These are phyloP conservation scores for Thunnus thynnus DNA, from an alignment of 2,113 vertebrate genomes.

Conservation along the genomic window DNA sequence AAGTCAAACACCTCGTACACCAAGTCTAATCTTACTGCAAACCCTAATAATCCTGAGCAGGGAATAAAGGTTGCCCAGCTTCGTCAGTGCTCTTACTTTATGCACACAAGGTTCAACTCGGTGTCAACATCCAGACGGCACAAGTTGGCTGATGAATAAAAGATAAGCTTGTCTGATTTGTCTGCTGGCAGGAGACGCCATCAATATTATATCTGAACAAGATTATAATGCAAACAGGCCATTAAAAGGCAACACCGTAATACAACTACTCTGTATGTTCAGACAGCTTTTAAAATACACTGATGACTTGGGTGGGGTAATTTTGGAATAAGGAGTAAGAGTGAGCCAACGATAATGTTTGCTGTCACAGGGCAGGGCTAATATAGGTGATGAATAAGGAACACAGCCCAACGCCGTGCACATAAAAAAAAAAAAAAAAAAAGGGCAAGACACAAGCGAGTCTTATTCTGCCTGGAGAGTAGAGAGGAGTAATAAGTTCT, in stretches of 20 bases:
- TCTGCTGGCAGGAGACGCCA: constrained; percentile 41
- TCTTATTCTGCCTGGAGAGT: constrained; percentile 15
- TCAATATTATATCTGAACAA: constrained; percentile 57
- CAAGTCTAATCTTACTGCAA: not conserved
- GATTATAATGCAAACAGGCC: constrained; percentile 41
- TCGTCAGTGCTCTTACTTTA: not conserved
- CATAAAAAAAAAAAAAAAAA: not conserved
- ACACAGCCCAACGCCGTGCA: not conserved
- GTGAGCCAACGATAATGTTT: constrained; percentile 38
- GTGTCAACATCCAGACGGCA: constrained; percentile 63
- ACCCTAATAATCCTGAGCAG: not conserved
- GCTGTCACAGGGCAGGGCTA: constrained; percentile 25
- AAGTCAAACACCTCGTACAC: not conserved
- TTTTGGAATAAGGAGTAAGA: not conserved
- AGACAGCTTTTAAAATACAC: not conserved
- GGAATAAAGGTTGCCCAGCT: constrained; percentile 11
- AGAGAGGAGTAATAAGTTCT: constrained; percentile 24
- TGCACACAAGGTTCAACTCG: constrained; percentile 41
- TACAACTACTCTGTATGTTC: constrained; percentile 4
- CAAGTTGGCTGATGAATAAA: constrained; percentile 67
- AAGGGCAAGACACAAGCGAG: not conserved
- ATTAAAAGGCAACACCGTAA: not conserved
- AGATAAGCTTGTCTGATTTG: constrained; percentile 59
- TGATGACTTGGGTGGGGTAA: not conserved
- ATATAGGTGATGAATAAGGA: constrained; percentile 7